Evolutionary conservation across 2,113 vertebrate genomes (phyloP).

Genomic region (Baryphthengus martii): DNA sequence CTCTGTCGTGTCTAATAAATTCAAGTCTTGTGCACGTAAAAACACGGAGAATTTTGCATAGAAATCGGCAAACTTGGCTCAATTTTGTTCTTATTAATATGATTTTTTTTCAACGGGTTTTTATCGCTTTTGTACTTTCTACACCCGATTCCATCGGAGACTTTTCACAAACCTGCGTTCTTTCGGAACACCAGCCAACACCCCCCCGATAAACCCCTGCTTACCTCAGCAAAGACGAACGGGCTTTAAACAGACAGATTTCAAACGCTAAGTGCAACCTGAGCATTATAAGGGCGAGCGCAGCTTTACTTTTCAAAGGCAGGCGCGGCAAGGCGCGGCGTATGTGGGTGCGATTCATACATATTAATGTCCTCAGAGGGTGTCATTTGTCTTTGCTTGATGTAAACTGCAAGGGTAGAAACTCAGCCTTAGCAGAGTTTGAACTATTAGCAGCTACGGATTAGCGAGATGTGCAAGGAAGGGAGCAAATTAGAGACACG

Average conservation of each 20-base stretch:
- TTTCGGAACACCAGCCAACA: not conserved
- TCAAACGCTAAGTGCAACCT: not conserved
- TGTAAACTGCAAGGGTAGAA: not conserved
- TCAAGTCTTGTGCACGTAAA: fast-evolving
- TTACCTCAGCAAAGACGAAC: not conserved
- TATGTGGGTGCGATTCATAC: not conserved
- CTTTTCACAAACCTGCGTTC: not conserved
- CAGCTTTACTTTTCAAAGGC: not conserved
- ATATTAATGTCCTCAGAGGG: not conserved
- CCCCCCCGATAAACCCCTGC: not conserved
- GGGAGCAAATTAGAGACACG: not conserved
- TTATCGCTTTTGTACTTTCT: not conserved
- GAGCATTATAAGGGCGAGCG: not conserved
- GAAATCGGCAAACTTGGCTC: not conserved
- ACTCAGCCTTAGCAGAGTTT: not conserved
- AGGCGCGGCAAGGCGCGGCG: not conserved
- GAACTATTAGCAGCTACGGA: not conserved
- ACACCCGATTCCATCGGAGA: not conserved
- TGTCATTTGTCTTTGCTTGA: not conserved
- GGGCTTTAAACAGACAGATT: not conserved
- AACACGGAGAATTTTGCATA: not conserved
- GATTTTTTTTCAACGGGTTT: not conserved
- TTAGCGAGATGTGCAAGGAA: not conserved
- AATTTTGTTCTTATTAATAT: not conserved
- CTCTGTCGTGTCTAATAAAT: not conserved